A percentile compares a stretch with the other conserved stretches of the same genome.
Evolutionary conservation across 2,113 vertebrate species (phyloP).

Genomic region (Bubo scandiacus): DNA sequence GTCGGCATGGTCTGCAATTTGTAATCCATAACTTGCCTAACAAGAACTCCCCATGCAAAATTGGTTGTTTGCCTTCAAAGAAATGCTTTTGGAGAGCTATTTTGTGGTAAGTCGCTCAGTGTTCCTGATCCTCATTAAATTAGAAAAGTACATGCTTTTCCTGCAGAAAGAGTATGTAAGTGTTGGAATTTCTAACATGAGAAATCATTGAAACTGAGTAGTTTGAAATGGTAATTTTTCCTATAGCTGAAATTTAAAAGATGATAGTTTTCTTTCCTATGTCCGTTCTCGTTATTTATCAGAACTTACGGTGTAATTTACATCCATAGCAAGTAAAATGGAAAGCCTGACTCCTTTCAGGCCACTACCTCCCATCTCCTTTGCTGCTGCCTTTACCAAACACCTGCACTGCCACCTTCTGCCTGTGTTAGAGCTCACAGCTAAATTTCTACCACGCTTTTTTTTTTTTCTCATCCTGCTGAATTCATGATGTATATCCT

Average conservation of each 20-base stretch:
- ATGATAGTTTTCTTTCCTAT: conserved; percentile 7
- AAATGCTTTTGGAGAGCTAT: background rate
- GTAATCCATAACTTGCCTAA: background rate
- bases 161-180: background rate
- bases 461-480: background rate
- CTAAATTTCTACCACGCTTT: background rate
- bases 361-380: background rate
- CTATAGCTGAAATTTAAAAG: background rate
- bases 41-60: background rate
- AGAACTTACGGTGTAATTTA: background rate
- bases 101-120: background rate
- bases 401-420: conserved; percentile 47
- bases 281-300: conserved; percentile 34
- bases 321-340: background rate
- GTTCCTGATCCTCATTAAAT: background rate
- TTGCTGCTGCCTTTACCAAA: background rate
- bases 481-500: background rate
- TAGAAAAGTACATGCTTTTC: conserved; percentile 17
- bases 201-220: conserved; percentile 2
- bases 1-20: accelerated
- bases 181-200: background rate
- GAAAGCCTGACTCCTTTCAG: background rate
- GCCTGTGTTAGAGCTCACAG: background rate
- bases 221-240: conserved; percentile 56
- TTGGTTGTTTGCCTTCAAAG: background rate